These are phyloP conservation scores for Plotosus lineatus DNA, from an alignment of 2,113 vertebrate species.

Conservation along the genomic window DNA sequence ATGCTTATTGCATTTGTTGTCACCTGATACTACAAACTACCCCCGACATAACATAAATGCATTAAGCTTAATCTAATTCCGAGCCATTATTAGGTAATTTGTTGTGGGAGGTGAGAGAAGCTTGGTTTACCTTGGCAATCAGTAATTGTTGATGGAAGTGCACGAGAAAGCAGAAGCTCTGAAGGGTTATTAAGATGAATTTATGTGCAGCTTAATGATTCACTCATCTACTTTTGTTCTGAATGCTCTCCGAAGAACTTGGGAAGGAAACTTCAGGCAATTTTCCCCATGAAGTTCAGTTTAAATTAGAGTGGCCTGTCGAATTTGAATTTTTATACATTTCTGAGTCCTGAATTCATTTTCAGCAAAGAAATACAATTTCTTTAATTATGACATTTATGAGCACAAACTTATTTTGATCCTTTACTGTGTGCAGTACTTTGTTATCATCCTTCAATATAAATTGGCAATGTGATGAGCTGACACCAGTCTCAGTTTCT, in stretches of 20 bases:
- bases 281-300: conserved; percentile 26
- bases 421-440: conserved; percentile 59
- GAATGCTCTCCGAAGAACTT: conserved; percentile 39
- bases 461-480: conserved; percentile 52
- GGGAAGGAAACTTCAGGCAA: conserved; percentile 35
- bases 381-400: conserved; percentile 69
- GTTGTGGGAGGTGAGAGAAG: conserved; percentile 42
- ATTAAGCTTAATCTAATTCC: conserved; percentile 44
- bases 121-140: conserved; percentile 22
- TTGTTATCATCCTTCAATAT: conserved; percentile 61
- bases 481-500: conserved; percentile 59
- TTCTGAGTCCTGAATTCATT: conserved; percentile 49
- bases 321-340: not conserved
- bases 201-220: conserved; percentile 44
- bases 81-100: conserved; percentile 46
- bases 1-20: conserved; percentile 49
- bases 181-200: conserved; percentile 42
- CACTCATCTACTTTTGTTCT: conserved; percentile 37
- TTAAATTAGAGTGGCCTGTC: conserved; percentile 25
- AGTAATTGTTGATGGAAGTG: conserved; percentile 48
- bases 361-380: conserved; percentile 50
- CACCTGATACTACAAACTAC: conserved; percentile 45
- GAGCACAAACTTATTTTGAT: conserved; percentile 62
- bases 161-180: conserved; percentile 30
- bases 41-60: conserved; percentile 39